These are phyloP conservation scores for Drosophila subsilvestris DNA, from an alignment of 2,888 invertebrate genomes.

Conservation along the genomic window DNA sequence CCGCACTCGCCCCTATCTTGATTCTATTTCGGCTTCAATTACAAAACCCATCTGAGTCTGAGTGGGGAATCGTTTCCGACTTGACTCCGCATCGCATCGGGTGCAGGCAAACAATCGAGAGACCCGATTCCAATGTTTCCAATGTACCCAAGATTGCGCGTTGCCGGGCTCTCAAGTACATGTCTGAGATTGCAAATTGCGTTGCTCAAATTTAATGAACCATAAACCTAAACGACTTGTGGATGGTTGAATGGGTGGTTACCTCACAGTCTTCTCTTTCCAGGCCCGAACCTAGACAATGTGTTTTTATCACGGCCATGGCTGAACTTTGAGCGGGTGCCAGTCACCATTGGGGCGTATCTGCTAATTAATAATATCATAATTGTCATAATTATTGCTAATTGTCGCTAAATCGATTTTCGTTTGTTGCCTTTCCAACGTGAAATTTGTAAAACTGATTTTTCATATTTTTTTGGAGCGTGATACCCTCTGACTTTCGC, in stretches of 20 bases:
- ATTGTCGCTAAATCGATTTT: slow-evolving; percentile 26
- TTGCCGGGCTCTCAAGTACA: slow-evolving; percentile 10
- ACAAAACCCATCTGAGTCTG: neutral
- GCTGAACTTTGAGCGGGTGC: neutral
- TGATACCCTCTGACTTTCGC: neutral
- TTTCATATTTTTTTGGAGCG: neutral
- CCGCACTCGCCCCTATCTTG: slow-evolving; percentile 1
- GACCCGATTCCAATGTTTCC: slow-evolving; percentile 20
- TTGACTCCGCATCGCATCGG: neutral
- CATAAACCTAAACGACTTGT: slow-evolving; percentile 28
- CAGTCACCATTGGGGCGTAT: neutral
- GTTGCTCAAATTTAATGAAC: slow-evolving; percentile 33
- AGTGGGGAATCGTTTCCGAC: neutral
- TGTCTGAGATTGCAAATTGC: slow-evolving; percentile 36
- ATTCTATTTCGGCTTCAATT: neutral
- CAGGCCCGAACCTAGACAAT: slow-evolving; percentile 39
- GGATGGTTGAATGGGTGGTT: neutral
- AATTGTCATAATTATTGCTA: slow-evolving; percentile 36
- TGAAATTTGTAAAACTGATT: neutral
- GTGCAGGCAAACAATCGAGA: slow-evolving; percentile 40
- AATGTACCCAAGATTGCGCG: slow-evolving; percentile 17
- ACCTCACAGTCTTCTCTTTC: slow-evolving; percentile 7
- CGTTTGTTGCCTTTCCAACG: neutral
- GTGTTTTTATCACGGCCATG: slow-evolving; percentile 30
- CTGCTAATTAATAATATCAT: neutral